Evolutionary conservation across 1,140 invertebrate species (phyloP).

Genomic region (Diachasma alloeum): DNA sequence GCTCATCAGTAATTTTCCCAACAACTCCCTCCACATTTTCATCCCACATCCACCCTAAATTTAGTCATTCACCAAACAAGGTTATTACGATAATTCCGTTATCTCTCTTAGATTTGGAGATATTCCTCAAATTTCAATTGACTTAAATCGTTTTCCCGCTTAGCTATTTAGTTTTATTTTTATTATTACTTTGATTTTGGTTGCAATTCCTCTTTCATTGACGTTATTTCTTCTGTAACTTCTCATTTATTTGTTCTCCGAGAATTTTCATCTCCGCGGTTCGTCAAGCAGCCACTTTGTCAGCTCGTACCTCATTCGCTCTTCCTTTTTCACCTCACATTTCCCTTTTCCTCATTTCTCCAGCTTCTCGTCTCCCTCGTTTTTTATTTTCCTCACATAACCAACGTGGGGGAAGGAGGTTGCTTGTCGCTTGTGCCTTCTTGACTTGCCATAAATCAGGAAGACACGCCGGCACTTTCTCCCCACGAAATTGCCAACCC

Average conservation of each 20-base stretch:
- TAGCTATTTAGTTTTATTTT: too few relatives aligned
- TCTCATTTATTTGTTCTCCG: background rate
- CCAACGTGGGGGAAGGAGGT: background rate
- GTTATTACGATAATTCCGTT: too few relatives aligned
- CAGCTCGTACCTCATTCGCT: background rate
- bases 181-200: too few relatives aligned
- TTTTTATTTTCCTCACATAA: background rate
- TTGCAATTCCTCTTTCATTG: too few relatives aligned
- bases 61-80: too few relatives aligned
- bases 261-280: background rate
- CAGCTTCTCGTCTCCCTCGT: background rate
- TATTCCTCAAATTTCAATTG: too few relatives aligned
- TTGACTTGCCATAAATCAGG: conserved; percentile 24
- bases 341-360: background rate
- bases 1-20: too few relatives aligned
- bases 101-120: too few relatives aligned
- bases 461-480: conserved; percentile 16
- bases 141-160: too few relatives aligned
- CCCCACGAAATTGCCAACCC: conserved; percentile 12
- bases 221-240: too few relatives aligned
- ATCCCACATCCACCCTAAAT: too few relatives aligned
- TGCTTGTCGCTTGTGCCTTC: background rate
- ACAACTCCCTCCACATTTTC: too few relatives aligned
- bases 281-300: conserved; percentile 9
- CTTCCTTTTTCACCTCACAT: background rate